Conservation (phyloP, 2,797 vertebrate genomes). For the Sebastes diaconus region DNA sequence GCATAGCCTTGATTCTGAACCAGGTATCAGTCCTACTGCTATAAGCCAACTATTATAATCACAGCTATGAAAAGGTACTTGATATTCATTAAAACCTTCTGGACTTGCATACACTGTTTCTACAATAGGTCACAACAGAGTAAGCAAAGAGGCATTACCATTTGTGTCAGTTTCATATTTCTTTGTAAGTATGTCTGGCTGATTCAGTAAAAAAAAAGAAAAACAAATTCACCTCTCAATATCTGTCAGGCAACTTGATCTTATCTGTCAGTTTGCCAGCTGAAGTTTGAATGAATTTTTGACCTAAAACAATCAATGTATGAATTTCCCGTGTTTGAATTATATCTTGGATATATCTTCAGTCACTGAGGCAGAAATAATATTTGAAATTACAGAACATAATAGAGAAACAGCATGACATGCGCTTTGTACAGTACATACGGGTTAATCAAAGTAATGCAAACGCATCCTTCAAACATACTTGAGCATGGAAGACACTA, state of each 20-base stretch:
- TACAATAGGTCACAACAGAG: not conserved
- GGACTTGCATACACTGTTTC: not conserved
- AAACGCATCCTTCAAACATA: not conserved
- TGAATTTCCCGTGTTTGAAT: not conserved
- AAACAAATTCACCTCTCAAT: not conserved
- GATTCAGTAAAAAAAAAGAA: not conserved
- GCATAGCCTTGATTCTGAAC: slow-evolving; percentile 24
- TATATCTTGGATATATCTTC: not conserved
- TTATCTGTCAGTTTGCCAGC: not conserved
- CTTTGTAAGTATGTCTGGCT: not conserved
- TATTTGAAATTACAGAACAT: not conserved
- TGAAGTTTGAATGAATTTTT: not conserved
- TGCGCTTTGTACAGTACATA: not conserved
- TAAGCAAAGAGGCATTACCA: not conserved
- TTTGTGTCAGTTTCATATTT: not conserved
- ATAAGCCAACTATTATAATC: slow-evolving; percentile 10
- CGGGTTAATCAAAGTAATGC: not conserved
- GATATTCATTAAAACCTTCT: not conserved
- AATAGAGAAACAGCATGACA: not conserved
- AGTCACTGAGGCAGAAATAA: not conserved
- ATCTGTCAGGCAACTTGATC: not conserved
- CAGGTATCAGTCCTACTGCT: slow-evolving; percentile 22
- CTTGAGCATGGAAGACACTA: not conserved
- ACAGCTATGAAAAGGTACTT: slow-evolving; percentile 4
- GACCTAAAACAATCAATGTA: not conserved